These are phyloP conservation scores for Megaustenia siamemsis DNA, from an alignment of 2,888 invertebrate species.

Conservation along the genomic window DNA sequence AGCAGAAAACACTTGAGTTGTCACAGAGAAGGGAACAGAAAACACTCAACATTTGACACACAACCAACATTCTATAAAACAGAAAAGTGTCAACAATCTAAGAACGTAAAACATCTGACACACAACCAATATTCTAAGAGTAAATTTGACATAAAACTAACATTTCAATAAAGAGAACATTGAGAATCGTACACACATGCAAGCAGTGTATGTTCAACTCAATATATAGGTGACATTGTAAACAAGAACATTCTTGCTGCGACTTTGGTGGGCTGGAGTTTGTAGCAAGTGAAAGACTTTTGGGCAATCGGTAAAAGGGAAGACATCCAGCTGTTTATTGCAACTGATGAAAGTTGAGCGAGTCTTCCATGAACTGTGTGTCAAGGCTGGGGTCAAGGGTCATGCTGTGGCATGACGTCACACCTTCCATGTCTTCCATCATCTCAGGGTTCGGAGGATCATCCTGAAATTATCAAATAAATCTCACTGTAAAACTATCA, in stretches of 20 bases:
- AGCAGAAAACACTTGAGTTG: too few relatives aligned
- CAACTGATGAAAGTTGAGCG: slow-evolving; percentile 32
- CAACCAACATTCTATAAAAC: too few relatives aligned
- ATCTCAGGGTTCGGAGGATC: slow-evolving; percentile 50
- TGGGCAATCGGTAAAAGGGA: background rate
- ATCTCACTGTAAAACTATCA: too few relatives aligned
- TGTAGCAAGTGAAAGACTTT: slow-evolving; percentile 1
- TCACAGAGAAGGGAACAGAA: too few relatives aligned
- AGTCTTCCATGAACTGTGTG: slow-evolving; percentile 47
- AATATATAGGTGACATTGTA: background rate
- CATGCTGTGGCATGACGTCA: slow-evolving; percentile 24
- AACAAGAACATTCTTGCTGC: background rate
- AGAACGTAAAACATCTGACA: background rate
- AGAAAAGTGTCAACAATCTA: too few relatives aligned
- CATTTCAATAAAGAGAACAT: too few relatives aligned
- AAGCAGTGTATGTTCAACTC: too few relatives aligned
- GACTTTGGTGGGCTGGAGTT: background rate
- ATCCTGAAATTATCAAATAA: slow-evolving; percentile 36
- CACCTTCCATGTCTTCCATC: slow-evolving; percentile 49
- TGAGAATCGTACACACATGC: too few relatives aligned
- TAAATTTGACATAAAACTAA: too few relatives aligned
- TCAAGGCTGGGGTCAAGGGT: slow-evolving; percentile 45
- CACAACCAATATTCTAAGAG: background rate
- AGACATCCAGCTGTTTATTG: slow-evolving; percentile 4
- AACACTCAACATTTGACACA: too few relatives aligned